Percentiles rank a stretch among this genome's conserved stretches.
phyloP scores from a whole-genome alignment of 2,113 vertebrate species.

The Phylloscopus trochilus region DNA sequence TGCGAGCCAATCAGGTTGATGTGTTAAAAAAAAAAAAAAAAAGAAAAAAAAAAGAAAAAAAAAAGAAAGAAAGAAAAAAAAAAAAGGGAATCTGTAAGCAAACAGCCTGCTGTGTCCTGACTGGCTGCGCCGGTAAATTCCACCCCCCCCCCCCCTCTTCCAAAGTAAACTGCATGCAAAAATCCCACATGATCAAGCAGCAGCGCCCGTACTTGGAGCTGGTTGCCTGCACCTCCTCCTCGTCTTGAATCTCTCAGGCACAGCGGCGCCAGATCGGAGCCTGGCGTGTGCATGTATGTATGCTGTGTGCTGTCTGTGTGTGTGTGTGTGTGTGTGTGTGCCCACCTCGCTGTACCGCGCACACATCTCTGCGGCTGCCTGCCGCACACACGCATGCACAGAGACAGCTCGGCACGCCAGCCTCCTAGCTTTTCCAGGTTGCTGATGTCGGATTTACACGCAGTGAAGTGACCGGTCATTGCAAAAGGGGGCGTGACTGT shows the following conservation, averaged over 20 bases:
- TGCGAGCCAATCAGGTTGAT: slow-evolving; percentile 69
- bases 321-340: not conserved
- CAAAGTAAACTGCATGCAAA: slow-evolving; percentile 71
- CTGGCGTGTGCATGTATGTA: slow-evolving; percentile 53
- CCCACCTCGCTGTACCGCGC: not conserved
- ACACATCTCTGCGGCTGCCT: not conserved
- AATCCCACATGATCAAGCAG: slow-evolving; percentile 73
- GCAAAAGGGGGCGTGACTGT: slow-evolving; percentile 74
- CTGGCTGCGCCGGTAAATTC: slow-evolving; percentile 60
- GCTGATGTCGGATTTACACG: slow-evolving; percentile 65
- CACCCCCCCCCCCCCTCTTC: slow-evolving; percentile 52
- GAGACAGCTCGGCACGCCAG: not conserved
- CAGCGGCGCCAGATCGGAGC: not conserved
- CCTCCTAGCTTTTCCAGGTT: slow-evolving; percentile 30
- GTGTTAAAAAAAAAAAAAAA: too few species aligned
- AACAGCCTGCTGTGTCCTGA: slow-evolving; percentile 67
- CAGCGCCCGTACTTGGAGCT: slow-evolving; percentile 25
- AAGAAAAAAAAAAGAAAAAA: too few species aligned
- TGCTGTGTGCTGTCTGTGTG: too few species aligned
- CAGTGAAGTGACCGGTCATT: slow-evolving; percentile 57
- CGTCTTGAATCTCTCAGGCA: not conserved
- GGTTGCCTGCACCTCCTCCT: slow-evolving; percentile 36
- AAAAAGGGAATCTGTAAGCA: slow-evolving; percentile 60
- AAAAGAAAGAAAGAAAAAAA: not conserved
- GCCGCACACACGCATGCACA: slow-evolving; percentile 28